Evolutionary conservation across 2,888 invertebrate species (phyloP).

Genomic region (Portevinia maculata): DNA sequence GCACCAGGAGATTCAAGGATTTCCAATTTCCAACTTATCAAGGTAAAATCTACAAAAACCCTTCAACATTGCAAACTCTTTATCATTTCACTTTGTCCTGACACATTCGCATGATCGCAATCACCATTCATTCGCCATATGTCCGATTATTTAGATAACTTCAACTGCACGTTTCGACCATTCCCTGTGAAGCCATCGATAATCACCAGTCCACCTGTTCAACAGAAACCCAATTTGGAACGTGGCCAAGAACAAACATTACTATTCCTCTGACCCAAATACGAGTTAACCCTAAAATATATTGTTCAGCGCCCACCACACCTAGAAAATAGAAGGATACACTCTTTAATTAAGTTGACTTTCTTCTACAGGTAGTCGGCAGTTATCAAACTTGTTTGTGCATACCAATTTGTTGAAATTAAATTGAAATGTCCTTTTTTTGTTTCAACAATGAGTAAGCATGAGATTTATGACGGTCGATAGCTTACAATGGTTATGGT

Average conservation of each 20-base stretch:
- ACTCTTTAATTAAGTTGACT: slow-evolving; percentile 45
- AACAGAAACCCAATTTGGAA: slow-evolving; percentile 29
- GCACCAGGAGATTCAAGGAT: slow-evolving; percentile 2
- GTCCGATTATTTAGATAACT: slow-evolving; percentile 44
- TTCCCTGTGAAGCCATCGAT: slow-evolving; percentile 9
- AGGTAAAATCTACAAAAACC: slow-evolving; percentile 4
- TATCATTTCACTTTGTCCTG: slow-evolving; percentile 21
- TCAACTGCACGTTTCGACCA: not conserved
- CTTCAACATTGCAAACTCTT: slow-evolving; percentile 14
- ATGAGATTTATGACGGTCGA: slow-evolving; percentile 33
- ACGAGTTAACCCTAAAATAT: not conserved
- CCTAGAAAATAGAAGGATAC: slow-evolving; percentile 20
- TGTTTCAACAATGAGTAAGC: not conserved
- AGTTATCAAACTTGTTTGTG: slow-evolving; percentile 45
- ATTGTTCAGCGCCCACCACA: slow-evolving; percentile 20
- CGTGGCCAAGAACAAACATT: slow-evolving; percentile 20
- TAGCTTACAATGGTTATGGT: not conserved
- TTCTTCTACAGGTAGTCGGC: slow-evolving; percentile 28
- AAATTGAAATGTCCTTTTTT: slow-evolving; percentile 13
- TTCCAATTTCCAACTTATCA: slow-evolving; percentile 20
- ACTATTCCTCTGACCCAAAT: slow-evolving; percentile 31
- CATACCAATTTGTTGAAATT: slow-evolving; percentile 29
- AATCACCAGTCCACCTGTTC: slow-evolving; percentile 12
- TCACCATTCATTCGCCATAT: slow-evolving; percentile 26
- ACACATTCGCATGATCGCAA: slow-evolving; percentile 34